A percentile compares a stretch with the other conserved stretches of the same genome.
These are phyloP conservation scores for Ammodytes marinus DNA, from an alignment of 2,113 vertebrate species.

Conservation along the genomic window DNA sequence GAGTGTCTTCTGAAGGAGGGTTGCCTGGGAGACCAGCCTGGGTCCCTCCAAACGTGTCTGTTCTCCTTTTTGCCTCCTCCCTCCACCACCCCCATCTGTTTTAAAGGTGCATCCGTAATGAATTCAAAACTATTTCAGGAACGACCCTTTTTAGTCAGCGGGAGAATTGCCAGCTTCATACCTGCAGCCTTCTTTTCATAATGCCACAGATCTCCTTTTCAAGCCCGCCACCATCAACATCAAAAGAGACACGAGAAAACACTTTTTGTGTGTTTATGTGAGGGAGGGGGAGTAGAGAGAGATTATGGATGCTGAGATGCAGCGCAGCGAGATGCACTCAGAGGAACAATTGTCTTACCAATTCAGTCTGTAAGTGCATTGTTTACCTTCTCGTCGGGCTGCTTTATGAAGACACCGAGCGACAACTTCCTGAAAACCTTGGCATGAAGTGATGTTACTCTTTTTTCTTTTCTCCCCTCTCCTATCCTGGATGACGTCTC, in stretches of 20 bases:
- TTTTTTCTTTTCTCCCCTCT: neutral
- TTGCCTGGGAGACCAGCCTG: conserved; percentile 81
- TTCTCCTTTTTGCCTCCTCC: neutral
- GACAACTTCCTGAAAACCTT: conserved; percentile 72
- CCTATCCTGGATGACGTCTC: conserved; percentile 75
- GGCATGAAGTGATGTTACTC: conserved; percentile 57
- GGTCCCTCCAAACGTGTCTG: conserved; percentile 67
- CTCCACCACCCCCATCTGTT: conserved; percentile 9
- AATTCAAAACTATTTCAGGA: conserved; percentile 73
- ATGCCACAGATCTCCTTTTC: conserved; percentile 51
- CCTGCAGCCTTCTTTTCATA: conserved; percentile 45
- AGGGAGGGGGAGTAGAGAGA: conserved; percentile 27
- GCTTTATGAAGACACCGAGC: conserved; percentile 37
- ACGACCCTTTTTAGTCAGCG: conserved; percentile 36
- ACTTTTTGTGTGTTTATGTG: conserved; percentile 20
- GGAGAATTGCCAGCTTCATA: conserved; percentile 26
- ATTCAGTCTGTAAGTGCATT: conserved; percentile 47
- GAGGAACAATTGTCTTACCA: conserved; percentile 53
- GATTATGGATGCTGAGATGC: conserved; percentile 56
- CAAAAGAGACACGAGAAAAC: conserved; percentile 38
- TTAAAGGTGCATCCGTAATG: conserved; percentile 75
- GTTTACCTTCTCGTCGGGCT: conserved; percentile 46
- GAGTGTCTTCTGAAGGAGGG: conserved; percentile 72
- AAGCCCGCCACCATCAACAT: conserved; percentile 41
- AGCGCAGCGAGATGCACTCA: conserved; percentile 43